phyloP scores from a whole-genome alignment of 2,888 invertebrate species.

The Apotomis betuletana region DNA sequence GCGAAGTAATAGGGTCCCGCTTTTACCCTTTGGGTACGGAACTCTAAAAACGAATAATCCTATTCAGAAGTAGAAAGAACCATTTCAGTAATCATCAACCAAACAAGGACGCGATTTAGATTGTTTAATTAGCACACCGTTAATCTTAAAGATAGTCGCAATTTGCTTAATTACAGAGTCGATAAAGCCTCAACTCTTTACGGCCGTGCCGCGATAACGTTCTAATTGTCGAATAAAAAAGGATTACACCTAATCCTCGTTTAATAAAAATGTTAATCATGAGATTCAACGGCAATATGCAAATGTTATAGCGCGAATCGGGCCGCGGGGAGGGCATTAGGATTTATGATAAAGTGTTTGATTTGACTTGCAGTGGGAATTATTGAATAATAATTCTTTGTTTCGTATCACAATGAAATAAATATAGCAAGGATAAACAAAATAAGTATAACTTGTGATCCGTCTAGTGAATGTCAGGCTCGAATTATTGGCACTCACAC shows the following conservation, averaged over 20 bases:
- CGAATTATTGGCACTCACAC: too few species aligned
- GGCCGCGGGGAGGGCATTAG: slow-evolving; percentile 47
- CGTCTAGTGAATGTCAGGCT: too few species aligned
- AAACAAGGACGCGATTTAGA: slow-evolving; percentile 52
- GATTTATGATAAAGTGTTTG: slow-evolving; percentile 17
- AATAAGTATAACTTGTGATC: too few species aligned
- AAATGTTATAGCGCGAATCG: slow-evolving; percentile 69
- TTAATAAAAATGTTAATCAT: slow-evolving; percentile 84
- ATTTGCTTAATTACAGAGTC: slow-evolving; percentile 75
- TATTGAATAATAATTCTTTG: background rate
- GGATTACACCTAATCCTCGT: slow-evolving; percentile 80
- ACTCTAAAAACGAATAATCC: too few species aligned
- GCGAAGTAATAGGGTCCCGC: too few species aligned
- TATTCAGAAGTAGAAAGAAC: too few species aligned
- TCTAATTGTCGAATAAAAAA: slow-evolving; percentile 84
- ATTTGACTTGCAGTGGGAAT: background rate
- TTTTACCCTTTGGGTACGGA: too few species aligned
- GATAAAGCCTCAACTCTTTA: slow-evolving; percentile 81
- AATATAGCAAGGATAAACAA: background rate
- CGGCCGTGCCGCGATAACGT: slow-evolving; percentile 77
- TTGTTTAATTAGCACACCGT: slow-evolving; percentile 63
- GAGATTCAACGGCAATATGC: slow-evolving; percentile 77
- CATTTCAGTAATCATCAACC: slow-evolving; percentile 24
- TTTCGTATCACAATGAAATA: background rate
- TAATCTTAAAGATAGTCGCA: slow-evolving; percentile 67